These are phyloP conservation scores for Platycheirus albimanus DNA, from an alignment of 2,888 invertebrate species.

Conservation along the genomic window DNA sequence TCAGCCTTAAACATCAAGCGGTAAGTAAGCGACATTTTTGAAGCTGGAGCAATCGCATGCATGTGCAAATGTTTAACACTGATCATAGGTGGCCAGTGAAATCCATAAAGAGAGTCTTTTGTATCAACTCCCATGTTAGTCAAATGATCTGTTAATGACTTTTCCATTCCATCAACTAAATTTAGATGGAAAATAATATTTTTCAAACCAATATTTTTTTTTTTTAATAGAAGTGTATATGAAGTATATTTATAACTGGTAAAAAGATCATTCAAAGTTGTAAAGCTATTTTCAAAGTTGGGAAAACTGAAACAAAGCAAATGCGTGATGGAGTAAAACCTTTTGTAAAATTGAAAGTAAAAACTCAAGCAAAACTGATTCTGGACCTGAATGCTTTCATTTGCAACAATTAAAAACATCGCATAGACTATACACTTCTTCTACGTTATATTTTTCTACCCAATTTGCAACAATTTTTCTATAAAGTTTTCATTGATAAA, in stretches of 20 bases:
- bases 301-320: too few species aligned
- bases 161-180: conserved; percentile 88
- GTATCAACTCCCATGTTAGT: conserved; percentile 83
- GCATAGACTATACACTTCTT: conserved; percentile 40
- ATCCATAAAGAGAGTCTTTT: conserved; percentile 87
- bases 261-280: too few species aligned
- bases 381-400: conserved; percentile 15
- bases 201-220: too few species aligned
- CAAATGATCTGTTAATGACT: conserved; percentile 83
- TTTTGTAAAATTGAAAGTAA: not conserved
- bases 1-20: conserved; percentile 88
- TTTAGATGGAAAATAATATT: too few species aligned
- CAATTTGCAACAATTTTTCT: conserved; percentile 26
- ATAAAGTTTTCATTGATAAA: not conserved
- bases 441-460: conserved; percentile 24
- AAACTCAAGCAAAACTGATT: not conserved
- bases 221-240: too few species aligned
- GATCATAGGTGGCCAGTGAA: conserved; percentile 96
- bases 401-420: conserved; percentile 38
- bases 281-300: too few species aligned
- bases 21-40: conserved; percentile 87
- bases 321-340: too few species aligned
- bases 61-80: conserved; percentile 91
- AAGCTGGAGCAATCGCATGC: conserved; percentile 91
- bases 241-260: too few species aligned